Conservation (phyloP, 2,113 vertebrate species). For the zebrafish (Danio rerio) region DNA sequence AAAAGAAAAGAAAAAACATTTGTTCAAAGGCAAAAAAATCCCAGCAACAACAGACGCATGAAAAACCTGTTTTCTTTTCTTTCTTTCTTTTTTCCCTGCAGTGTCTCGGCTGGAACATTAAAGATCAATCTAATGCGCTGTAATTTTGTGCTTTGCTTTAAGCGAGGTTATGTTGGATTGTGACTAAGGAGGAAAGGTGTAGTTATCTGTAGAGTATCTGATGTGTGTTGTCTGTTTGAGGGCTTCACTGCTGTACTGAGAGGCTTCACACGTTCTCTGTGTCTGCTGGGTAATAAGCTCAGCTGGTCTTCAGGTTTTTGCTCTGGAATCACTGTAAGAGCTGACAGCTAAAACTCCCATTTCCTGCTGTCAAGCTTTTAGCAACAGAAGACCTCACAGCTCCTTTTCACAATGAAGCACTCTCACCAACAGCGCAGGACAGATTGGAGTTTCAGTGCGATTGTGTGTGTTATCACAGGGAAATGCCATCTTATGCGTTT, state of each 20-base stretch:
- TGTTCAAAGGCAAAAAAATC: too few species aligned
- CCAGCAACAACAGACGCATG: too few species aligned
- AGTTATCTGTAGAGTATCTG: background rate
- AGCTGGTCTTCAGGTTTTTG: background rate
- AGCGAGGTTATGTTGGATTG: background rate
- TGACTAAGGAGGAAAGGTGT: background rate
- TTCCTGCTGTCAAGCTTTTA: slow-evolving; percentile 30
- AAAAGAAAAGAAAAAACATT: too few species aligned
- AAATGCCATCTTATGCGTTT: background rate
- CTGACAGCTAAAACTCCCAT: background rate
- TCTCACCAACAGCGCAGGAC: background rate
- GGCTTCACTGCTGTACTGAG: background rate
- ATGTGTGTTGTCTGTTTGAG: background rate
- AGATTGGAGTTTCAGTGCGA: background rate
- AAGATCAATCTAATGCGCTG: background rate
- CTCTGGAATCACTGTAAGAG: background rate
- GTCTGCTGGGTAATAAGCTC: slow-evolving; percentile 20
- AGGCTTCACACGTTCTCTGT: background rate
- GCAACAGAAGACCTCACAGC: background rate
- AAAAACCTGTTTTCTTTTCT: too few species aligned
- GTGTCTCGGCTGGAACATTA: background rate
- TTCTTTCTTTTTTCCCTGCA: too few species aligned
- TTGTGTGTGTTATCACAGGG: too few species aligned
- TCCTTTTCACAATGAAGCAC: slow-evolving; percentile 11
- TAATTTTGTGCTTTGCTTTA: background rate